A percentile compares a stretch with the other conserved stretches of the same genome.
Conservation (phyloP, 2,113 vertebrate genomes). For the Proteles cristata region DNA sequence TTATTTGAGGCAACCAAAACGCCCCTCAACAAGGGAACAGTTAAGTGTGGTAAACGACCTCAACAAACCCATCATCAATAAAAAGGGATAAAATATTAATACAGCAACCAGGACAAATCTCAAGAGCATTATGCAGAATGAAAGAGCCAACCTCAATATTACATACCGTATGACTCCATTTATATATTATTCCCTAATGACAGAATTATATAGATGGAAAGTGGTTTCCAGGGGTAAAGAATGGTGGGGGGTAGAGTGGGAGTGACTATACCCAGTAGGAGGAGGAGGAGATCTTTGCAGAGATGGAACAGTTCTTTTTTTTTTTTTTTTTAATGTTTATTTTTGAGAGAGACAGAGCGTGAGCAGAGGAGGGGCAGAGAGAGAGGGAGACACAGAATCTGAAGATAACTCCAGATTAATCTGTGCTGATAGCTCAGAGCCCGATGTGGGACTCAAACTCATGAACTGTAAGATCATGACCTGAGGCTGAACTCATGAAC, state of each 20-base stretch:
- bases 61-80: neutral
- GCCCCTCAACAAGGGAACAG: neutral
- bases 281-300: neutral
- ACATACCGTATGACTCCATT: too few species aligned
- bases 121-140: neutral
- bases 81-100: neutral
- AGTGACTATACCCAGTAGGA: accelerated
- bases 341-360: too few species aligned
- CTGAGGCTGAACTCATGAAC: too few species aligned
- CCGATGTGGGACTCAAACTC: too few species aligned
- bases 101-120: neutral
- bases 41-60: neutral
- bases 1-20: neutral
- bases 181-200: neutral
- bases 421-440: too few species aligned
- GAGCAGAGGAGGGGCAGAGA: too few species aligned
- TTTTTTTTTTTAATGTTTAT: too few species aligned
- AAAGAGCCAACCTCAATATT: neutral
- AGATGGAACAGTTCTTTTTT: neutral
- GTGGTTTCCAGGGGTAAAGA: neutral
- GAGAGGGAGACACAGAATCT: too few species aligned
- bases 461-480: too few species aligned
- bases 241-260: neutral
- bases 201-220: neutral
- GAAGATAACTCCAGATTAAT: too few species aligned